phyloP scores from a whole-genome alignment of 2,888 invertebrate species.

The Dryococelus australis region DNA sequence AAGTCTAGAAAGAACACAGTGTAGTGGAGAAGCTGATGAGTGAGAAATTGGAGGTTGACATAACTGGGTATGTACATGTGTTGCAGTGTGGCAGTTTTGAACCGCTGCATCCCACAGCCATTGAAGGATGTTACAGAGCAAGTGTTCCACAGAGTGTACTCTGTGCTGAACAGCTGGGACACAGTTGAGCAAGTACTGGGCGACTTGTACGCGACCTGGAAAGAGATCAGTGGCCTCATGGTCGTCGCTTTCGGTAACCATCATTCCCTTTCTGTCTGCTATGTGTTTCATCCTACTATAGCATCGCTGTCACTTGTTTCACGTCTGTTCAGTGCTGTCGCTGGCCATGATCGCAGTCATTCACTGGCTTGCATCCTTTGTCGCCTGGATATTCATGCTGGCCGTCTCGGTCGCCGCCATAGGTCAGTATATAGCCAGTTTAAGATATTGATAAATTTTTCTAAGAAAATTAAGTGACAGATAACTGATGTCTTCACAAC shows the following conservation, averaged over 20 bases:
- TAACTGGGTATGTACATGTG: conserved; percentile 53
- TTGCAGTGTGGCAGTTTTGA: conserved; percentile 76
- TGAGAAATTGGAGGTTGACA: too few relatives aligned
- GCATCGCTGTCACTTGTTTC: conserved; percentile 24
- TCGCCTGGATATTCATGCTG: conserved; percentile 89
- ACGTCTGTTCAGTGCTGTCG: conserved; percentile 74
- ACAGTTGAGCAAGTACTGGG: conserved; percentile 86
- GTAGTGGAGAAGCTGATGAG: too few relatives aligned
- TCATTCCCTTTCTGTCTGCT: not conserved
- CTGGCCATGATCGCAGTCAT: conserved; percentile 83
- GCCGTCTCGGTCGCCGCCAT: conserved; percentile 78
- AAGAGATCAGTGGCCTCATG: conserved; percentile 80
- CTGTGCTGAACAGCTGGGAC: conserved; percentile 86
- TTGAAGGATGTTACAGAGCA: conserved; percentile 70
- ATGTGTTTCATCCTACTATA: not conserved
- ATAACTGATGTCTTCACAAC: too few relatives aligned
- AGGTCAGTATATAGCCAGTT: conserved; percentile 58
- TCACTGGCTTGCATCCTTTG: conserved; percentile 81
- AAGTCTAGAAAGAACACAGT: too few relatives aligned
- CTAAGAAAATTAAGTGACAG: too few relatives aligned
- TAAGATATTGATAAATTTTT: too few relatives aligned
- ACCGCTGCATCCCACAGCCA: conserved; percentile 85
- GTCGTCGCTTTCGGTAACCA: conserved; percentile 81
- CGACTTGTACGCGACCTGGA: conserved; percentile 89
- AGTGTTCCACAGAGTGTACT: conserved; percentile 76